A percentile compares a stretch with the other conserved stretches of the same genome.
Evolutionary conservation across 1,140 invertebrate genomes (phyloP).

Genomic region (Gonioctena quinquepunctata): DNA sequence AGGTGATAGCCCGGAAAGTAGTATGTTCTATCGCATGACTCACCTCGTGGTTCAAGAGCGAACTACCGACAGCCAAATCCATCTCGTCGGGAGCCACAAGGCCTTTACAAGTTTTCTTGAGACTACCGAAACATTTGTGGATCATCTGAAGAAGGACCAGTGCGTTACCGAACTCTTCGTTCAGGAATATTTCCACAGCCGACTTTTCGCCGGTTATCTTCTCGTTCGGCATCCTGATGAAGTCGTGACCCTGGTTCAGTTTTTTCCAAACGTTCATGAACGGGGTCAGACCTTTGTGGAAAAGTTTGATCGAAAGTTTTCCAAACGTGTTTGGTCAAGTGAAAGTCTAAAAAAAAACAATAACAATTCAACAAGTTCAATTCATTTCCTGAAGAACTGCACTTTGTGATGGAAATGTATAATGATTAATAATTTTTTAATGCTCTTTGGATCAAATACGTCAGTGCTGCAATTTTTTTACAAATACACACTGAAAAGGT

Average conservation of each 20-base stretch:
- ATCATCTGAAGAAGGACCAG: conserved; percentile 59
- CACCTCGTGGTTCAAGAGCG: conserved; percentile 65
- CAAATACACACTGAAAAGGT: too few species aligned
- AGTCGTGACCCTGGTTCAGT: conserved; percentile 60
- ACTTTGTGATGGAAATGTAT: too few species aligned
- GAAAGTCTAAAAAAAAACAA: conserved; percentile 41
- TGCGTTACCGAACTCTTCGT: conserved; percentile 63
- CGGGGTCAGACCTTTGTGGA: conserved; percentile 67
- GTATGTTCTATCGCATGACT: neutral
- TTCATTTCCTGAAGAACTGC: too few species aligned
- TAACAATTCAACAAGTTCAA: conserved; percentile 21
- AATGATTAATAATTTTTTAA: too few species aligned
- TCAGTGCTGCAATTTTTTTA: too few species aligned
- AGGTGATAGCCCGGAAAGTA: too few species aligned
- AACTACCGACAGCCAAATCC: conserved; percentile 60
- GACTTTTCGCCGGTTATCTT: conserved; percentile 47
- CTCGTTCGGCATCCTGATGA: conserved; percentile 53
- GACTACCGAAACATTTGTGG: conserved; percentile 62
- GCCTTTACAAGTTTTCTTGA: conserved; percentile 69
- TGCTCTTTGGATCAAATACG: too few species aligned
- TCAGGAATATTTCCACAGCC: conserved; percentile 60
- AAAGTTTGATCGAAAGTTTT: conserved; percentile 55
- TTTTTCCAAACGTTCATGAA: conserved; percentile 78
- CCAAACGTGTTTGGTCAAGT: conserved; percentile 36
- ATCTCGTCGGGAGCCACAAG: conserved; percentile 59